phyloP scores from a whole-genome alignment of 1,140 invertebrate species.

The Papilio polytes region DNA sequence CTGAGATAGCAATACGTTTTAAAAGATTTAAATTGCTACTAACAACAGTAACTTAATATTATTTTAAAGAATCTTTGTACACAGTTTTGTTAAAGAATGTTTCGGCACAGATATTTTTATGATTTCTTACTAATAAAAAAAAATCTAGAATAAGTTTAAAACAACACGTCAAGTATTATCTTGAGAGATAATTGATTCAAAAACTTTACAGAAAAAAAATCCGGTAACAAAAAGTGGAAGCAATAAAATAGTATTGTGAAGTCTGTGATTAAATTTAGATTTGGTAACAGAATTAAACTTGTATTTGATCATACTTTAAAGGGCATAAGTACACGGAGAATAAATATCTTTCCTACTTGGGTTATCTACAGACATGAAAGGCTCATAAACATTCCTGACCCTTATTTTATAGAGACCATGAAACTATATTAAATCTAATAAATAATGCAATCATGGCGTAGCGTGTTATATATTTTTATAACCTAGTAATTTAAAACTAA shows the following conservation, averaged over 20 bases:
- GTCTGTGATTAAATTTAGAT: too few relatives aligned
- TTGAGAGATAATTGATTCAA: neutral
- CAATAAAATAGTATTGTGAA: neutral
- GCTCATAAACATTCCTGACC: neutral
- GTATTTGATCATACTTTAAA: neutral
- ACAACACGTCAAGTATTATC: neutral
- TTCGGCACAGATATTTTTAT: neutral
- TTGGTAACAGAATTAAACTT: too few relatives aligned
- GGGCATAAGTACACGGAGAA: neutral
- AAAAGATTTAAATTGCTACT: neutral
- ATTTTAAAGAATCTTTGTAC: neutral
- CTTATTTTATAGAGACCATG: neutral
- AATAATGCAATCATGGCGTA: neutral
- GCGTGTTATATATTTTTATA: neutral
- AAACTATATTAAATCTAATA: neutral
- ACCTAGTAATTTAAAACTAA: neutral
- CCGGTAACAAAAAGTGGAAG: neutral
- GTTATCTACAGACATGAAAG: neutral
- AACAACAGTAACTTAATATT: neutral
- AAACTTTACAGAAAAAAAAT: neutral
- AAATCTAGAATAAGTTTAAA: neutral
- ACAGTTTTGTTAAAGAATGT: neutral
- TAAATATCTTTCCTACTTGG: neutral
- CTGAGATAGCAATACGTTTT: neutral
- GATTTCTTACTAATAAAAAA: neutral